Percentiles rank a stretch among this genome's conserved stretches.
These are phyloP conservation scores for Morpho helenor DNA, from an alignment of 2,888 invertebrate species.

Conservation along the genomic window DNA sequence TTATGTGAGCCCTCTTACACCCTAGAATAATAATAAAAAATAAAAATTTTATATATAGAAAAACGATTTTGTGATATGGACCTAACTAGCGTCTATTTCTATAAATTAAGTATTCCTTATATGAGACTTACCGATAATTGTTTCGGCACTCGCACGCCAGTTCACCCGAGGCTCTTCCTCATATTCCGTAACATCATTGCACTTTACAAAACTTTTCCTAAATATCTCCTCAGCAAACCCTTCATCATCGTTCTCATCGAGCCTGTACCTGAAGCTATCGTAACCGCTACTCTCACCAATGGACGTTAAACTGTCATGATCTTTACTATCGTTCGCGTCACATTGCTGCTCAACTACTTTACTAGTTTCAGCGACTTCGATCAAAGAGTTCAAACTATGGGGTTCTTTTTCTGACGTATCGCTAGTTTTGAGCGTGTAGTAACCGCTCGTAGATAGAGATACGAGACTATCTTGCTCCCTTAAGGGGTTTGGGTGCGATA, in stretches of 20 bases:
- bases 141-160: conserved; percentile 62
- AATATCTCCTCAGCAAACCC: conserved; percentile 65
- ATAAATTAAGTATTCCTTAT: too few species aligned
- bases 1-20: too few species aligned
- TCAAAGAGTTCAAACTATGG: conserved; percentile 57
- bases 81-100: too few species aligned
- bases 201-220: conserved; percentile 62
- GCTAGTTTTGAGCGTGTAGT: conserved; percentile 54
- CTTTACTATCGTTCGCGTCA: conserved; percentile 36
- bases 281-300: conserved; percentile 89
- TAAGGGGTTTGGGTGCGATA: conserved; percentile 38
- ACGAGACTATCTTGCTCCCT: conserved; percentile 69
- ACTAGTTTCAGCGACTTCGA: conserved; percentile 39
- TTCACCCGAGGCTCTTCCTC: conserved; percentile 49
- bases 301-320: conserved; percentile 82
- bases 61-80: too few species aligned
- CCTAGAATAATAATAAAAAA: too few species aligned
- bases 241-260: conserved; percentile 73
- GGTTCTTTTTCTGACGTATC: conserved; percentile 58
- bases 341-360: conserved; percentile 15
- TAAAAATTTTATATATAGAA: too few species aligned
- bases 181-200: conserved; percentile 49
- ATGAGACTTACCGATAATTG: conserved; percentile 53
- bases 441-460: conserved; percentile 66
- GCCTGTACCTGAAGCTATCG: conserved; percentile 83